Evolutionary conservation across 2,113 vertebrate species (phyloP).

Genomic region (Hyaena hyaena): DNA sequence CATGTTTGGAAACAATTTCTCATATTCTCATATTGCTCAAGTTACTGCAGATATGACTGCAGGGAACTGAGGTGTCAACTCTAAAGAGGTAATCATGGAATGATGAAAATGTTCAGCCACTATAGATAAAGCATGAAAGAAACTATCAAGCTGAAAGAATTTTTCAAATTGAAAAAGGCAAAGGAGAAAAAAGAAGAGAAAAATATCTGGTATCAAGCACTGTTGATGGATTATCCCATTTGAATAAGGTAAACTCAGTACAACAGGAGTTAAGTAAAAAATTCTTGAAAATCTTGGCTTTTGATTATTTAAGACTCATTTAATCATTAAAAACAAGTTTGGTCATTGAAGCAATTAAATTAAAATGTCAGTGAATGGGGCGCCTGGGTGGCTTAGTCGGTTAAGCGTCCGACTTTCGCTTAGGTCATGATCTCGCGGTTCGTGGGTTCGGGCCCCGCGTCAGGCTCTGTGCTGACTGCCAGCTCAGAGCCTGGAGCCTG

Average conservation of each 20-base stretch:
- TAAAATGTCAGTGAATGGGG: constrained; percentile 4
- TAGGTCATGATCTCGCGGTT: no score
- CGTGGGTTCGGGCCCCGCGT: no score
- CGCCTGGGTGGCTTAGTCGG: no score
- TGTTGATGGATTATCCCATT: neutral
- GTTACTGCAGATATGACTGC: neutral
- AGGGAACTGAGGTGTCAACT: neutral
- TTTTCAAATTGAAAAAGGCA: constrained; percentile 12
- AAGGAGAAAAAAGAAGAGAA: neutral
- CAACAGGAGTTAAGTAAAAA: neutral
- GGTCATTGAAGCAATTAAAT: neutral
- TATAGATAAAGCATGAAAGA: neutral
- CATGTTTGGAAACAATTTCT: neutral
- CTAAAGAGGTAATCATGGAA: no score
- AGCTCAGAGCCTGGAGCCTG: no score
- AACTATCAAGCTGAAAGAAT: neutral
- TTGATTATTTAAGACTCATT: neutral
- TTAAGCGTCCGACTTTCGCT: no score
- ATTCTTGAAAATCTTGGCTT: neutral
- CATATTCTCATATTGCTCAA: neutral
- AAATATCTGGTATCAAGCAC: neutral
- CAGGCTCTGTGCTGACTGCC: no score
- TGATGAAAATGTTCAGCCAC: neutral
- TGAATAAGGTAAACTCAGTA: neutral
- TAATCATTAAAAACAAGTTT: constrained; percentile 34